Percentiles rank a stretch among this genome's conserved stretches.
Conservation (phyloP, 2,888 invertebrate genomes). For the Brachypterus glaber region DNA sequence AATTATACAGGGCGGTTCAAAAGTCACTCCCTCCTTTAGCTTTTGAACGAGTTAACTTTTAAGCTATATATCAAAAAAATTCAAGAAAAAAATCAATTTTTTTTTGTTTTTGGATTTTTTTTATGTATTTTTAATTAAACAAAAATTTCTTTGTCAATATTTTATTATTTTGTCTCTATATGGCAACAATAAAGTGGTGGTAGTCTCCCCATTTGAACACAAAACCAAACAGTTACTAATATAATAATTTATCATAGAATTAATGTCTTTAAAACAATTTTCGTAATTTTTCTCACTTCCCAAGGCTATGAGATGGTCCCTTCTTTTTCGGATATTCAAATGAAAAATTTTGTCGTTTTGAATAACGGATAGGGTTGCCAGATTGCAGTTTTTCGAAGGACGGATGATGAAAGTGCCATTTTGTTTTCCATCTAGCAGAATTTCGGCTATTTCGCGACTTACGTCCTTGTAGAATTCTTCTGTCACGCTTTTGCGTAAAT, state of each 20-base stretch:
- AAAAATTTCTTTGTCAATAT: no score
- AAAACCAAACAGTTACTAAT: constrained; percentile 46
- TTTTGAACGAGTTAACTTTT: no score
- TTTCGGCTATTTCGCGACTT: constrained; percentile 45
- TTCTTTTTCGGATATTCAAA: constrained; percentile 45
- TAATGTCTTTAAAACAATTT: constrained; percentile 44
- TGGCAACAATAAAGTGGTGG: constrained; percentile 45
- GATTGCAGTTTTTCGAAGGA: constrained; percentile 43
- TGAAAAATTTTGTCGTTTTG: constrained; percentile 48
- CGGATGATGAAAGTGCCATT: constrained; percentile 51
- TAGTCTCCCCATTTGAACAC: constrained; percentile 43
- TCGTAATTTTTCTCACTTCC: constrained; percentile 48
- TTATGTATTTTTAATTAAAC: no score
- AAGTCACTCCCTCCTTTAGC: no score
- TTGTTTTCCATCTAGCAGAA: constrained; percentile 45
- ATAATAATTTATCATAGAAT: constrained; percentile 48
- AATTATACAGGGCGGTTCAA: no score
- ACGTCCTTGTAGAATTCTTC: constrained; percentile 51
- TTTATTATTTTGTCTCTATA: no score
- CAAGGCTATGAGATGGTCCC: constrained; percentile 47
- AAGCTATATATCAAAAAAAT: no score
- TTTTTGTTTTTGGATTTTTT: no score
- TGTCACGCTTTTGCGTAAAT: no score
- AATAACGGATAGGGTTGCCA: constrained; percentile 47
- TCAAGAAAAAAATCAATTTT: no score